A percentile compares a stretch with the other conserved stretches of the same genome.
Conservation (phyloP, 2,797 vertebrate genomes). For the Manis crassicaudata region DNA sequence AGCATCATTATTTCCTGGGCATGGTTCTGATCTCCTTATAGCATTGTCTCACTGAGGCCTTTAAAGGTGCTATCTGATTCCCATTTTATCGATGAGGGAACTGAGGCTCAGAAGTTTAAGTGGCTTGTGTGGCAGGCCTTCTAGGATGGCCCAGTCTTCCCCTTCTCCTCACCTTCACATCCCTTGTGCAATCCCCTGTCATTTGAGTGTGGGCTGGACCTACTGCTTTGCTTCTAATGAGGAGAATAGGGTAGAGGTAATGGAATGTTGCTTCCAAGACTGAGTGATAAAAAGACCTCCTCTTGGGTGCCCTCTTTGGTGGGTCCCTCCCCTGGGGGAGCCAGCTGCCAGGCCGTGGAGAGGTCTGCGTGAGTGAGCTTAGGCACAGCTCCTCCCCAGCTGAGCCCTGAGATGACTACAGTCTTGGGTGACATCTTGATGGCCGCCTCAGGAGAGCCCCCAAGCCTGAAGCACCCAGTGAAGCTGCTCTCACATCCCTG, state of each 20-base stretch:
- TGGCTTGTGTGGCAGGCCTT: not conserved
- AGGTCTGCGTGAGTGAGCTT: not conserved
- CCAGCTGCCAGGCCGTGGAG: not conserved
- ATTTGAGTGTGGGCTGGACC: not conserved
- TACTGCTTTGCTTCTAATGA: not conserved
- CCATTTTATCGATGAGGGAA: not conserved
- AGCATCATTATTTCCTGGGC: not conserved
- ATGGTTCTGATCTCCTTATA: not conserved
- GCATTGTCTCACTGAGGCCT: not conserved
- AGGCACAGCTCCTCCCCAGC: not conserved
- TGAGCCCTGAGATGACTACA: not conserved
- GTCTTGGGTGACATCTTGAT: not conserved
- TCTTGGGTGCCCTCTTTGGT: not conserved
- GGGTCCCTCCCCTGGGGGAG: not conserved
- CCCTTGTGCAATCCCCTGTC: not conserved
- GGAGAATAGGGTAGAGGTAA: not conserved
- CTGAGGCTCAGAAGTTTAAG: not conserved
- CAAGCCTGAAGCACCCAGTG: not conserved
- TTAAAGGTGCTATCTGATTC: not conserved
- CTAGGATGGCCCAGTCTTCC: rapidly evolving
- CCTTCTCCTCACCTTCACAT: not conserved
- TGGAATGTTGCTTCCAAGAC: not conserved
- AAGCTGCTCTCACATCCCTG: not conserved
- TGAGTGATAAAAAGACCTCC: not conserved
- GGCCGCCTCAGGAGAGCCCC: not conserved